phyloP scores from a whole-genome alignment of 2,888 invertebrate species.

The Napeogenes sylphis region DNA sequence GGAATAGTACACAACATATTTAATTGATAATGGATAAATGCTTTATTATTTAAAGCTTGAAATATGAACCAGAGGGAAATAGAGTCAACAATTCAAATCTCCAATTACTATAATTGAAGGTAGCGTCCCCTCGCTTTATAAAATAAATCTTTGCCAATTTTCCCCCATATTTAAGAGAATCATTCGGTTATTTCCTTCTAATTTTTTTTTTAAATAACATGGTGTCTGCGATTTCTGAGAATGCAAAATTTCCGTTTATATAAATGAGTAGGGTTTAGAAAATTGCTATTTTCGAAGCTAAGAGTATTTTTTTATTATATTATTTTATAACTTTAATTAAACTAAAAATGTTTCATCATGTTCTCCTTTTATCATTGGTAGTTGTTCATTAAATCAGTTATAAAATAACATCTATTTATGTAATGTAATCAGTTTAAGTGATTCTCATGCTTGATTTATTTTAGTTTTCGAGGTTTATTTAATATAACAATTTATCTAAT shows the following conservation, averaged over 20 bases:
- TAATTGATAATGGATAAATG: not conserved
- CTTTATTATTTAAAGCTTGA: constrained; percentile 6
- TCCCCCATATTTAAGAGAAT: constrained; percentile 53
- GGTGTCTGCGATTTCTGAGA: not conserved
- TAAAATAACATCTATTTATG: no score
- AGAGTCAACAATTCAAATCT: constrained; percentile 31
- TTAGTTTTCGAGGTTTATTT: no score
- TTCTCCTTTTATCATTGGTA: no score
- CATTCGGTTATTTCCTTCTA: constrained; percentile 37
- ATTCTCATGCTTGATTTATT: no score
- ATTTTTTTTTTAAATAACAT: constrained; percentile 21
- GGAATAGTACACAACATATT: no score
- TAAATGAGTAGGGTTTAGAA: not conserved
- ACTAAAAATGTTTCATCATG: no score
- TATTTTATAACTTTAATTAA: no score
- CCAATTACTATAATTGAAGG: constrained; percentile 50
- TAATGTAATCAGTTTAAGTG: no score
- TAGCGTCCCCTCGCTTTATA: constrained; percentile 33
- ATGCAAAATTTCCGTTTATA: not conserved
- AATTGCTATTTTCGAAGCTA: not conserved
- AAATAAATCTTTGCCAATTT: constrained; percentile 47
- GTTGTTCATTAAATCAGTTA: no score
- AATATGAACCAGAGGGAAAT: constrained; percentile 9
- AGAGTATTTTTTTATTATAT: not conserved
- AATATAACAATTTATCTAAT: no score